Percentiles rank a stretch among this genome's conserved stretches.
Evolutionary conservation across 2,113 vertebrate species (phyloP).

Genomic region (Ameiurus melas): DNA sequence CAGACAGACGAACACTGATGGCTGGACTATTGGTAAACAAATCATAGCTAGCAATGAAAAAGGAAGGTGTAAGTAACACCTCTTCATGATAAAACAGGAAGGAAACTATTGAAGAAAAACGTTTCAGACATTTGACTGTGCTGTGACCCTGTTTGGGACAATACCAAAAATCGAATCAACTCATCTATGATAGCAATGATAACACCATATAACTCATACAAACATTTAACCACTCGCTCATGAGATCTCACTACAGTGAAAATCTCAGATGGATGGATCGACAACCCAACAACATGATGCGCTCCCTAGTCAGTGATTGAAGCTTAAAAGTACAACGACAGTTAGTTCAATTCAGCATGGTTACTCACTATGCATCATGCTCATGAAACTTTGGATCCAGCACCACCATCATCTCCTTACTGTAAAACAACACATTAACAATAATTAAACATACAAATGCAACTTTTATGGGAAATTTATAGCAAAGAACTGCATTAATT

Average conservation of each 20-base stretch:
- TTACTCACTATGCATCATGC: constrained; percentile 96
- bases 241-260: too few relatives aligned
- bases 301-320: not conserved
- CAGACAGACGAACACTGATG: not conserved
- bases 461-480: not conserved
- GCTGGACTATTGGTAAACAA: too few relatives aligned
- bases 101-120: not conserved
- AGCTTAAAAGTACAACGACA: not conserved
- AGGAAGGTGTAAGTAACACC: not conserved
- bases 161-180: too few relatives aligned
- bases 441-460: not conserved
- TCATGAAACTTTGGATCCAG: constrained; percentile 91
- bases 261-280: not conserved
- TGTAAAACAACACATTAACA: constrained; percentile 60
- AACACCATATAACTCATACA: too few relatives aligned
- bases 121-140: too few relatives aligned
- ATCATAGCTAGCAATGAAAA: too few relatives aligned
- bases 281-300: not conserved
- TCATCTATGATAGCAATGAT: too few relatives aligned
- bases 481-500: not conserved
- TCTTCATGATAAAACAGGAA: not conserved
- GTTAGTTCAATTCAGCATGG: not conserved
- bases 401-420: constrained; percentile 93
- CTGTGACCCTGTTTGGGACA: too few relatives aligned
- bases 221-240: too few relatives aligned